phyloP scores from a whole-genome alignment of 2,888 invertebrate species.

The Cheilosia scutellata region DNA sequence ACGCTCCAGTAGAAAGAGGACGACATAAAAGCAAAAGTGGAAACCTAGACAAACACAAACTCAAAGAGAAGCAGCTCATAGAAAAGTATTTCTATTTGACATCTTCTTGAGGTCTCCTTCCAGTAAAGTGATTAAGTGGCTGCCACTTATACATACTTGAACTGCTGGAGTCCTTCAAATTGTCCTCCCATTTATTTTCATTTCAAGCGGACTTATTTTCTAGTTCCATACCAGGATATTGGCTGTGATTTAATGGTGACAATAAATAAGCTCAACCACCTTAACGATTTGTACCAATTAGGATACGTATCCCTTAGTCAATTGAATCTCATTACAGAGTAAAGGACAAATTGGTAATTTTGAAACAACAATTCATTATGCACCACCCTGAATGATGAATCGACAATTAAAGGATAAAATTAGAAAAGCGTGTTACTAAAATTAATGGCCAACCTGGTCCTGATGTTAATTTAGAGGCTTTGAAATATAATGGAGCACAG shows the following conservation, averaged over 20 bases:
- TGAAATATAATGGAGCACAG: too few species aligned
- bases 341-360: neutral
- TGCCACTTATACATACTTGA: too few species aligned
- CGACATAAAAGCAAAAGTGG: neutral
- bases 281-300: too few species aligned
- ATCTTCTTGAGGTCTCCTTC: too few species aligned
- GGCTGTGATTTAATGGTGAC: constrained; percentile 1
- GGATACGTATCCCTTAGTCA: neutral
- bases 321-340: neutral
- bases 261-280: neutral
- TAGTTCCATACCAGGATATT: neutral
- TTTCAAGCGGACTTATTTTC: neutral
- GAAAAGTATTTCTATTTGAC: neutral
- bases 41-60: neutral
- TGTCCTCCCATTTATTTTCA: too few species aligned
- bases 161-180: too few species aligned
- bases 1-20: neutral
- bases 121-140: too few species aligned
- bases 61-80: neutral
- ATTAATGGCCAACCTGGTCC: too few species aligned
- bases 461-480: too few species aligned
- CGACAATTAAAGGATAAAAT: neutral
- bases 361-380: neutral
- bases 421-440: neutral
- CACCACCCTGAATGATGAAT: neutral